Evolutionary conservation across 2,797 vertebrate species (phyloP).

Genomic region (Etheostoma nigrum): DNA sequence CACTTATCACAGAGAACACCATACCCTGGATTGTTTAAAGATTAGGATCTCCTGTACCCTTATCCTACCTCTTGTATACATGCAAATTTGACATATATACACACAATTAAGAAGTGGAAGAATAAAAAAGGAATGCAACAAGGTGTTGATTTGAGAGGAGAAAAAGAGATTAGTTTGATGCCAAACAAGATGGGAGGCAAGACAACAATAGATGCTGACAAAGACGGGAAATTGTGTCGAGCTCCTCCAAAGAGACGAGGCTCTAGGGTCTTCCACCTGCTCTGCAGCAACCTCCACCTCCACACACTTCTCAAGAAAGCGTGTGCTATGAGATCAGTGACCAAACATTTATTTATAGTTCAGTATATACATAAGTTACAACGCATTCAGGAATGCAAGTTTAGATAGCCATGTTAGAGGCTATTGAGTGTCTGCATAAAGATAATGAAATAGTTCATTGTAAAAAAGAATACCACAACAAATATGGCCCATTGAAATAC

Average conservation of each 20-base stretch:
- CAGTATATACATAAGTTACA: slow-evolving; percentile 1
- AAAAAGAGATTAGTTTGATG: slow-evolving; percentile 56
- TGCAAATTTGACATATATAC: too few relatives aligned
- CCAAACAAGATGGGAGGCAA: slow-evolving; percentile 57
- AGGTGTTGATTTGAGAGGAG: slow-evolving; percentile 36
- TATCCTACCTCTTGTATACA: neutral
- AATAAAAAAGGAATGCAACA: slow-evolving; percentile 6
- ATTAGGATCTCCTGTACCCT: neutral
- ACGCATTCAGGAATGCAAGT: slow-evolving; percentile 20
- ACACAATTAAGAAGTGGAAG: neutral
- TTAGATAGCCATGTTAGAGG: neutral
- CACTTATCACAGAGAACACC: neutral
- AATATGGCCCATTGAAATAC: neutral
- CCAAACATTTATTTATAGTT: slow-evolving; percentile 47
- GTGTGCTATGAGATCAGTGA: slow-evolving; percentile 14
- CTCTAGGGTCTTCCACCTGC: slow-evolving; percentile 73
- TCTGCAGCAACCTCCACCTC: slow-evolving; percentile 39
- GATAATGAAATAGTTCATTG: slow-evolving; percentile 1
- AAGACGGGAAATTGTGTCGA: slow-evolving; percentile 76
- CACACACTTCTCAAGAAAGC: slow-evolving; percentile 17
- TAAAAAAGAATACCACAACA: neutral
- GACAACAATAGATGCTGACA: slow-evolving; percentile 72
- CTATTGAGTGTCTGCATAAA: neutral
- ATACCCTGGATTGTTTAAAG: neutral
- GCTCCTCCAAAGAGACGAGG: slow-evolving; percentile 32